Conservation (phyloP, 2,888 invertebrate genomes). For the Plebejus argus region DNA sequence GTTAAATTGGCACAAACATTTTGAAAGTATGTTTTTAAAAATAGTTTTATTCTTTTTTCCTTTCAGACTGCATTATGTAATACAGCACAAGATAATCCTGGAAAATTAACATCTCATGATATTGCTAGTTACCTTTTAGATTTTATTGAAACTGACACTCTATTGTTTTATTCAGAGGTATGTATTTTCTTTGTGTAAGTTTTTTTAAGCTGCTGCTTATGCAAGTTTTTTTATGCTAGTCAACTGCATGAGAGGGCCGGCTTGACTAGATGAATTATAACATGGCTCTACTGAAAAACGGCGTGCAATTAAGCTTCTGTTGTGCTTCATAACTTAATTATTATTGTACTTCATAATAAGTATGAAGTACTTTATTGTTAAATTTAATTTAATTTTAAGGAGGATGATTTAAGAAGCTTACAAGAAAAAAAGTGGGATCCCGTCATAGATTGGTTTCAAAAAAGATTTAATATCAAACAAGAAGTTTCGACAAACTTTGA, state of each 20-base stretch:
- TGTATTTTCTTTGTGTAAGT: constrained; percentile 49
- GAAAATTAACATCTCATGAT: constrained; percentile 86
- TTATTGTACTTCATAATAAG: too few relatives aligned
- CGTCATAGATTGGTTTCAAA: constrained; percentile 93
- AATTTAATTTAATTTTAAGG: constrained; percentile 58
- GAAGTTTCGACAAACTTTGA: constrained; percentile 86
- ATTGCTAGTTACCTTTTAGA: constrained; percentile 89
- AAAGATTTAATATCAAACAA: constrained; percentile 87
- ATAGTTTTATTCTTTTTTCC: constrained; percentile 32
- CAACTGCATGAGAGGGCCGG: too few relatives aligned
- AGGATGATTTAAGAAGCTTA: constrained; percentile 86
- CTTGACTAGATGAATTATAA: too few relatives aligned
- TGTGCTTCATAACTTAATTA: too few relatives aligned
- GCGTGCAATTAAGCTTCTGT: too few relatives aligned
- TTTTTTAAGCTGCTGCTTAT: too few relatives aligned
- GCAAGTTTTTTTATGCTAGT: too few relatives aligned
- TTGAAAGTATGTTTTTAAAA: background rate
- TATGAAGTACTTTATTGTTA: background rate
- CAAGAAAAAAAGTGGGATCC: constrained; percentile 95
- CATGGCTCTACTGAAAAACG: too few relatives aligned
- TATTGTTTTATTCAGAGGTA: constrained; percentile 88
- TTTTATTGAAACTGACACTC: constrained; percentile 90
- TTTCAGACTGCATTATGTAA: constrained; percentile 92
- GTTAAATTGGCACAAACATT: too few relatives aligned
- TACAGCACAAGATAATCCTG: constrained; percentile 96